Percentiles rank a stretch among this genome's conserved stretches.
Conservation (phyloP, 2,888 invertebrate genomes). For the Hypselothyrea guttata region DNA sequence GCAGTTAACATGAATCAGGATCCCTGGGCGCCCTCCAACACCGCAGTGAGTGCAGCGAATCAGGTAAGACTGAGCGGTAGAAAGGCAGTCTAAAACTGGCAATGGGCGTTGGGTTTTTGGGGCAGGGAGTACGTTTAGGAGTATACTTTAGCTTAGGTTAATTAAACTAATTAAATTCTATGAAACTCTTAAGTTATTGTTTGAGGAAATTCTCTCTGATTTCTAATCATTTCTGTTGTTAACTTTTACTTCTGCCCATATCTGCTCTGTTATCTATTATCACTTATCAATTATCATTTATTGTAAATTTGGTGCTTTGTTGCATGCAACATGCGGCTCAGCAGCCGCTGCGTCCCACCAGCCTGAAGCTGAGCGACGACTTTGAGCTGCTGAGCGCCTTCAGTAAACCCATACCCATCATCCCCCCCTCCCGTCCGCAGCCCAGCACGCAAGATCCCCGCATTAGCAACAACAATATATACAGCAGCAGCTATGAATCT, state of each 20-base stretch:
- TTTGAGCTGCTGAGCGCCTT: slow-evolving; percentile 54
- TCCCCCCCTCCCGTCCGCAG: slow-evolving; percentile 54
- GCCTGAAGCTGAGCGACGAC: slow-evolving; percentile 58
- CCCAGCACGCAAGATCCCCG: slow-evolving; percentile 27
- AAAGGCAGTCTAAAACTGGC: too few species aligned
- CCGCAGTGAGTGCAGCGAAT: slow-evolving; percentile 72
- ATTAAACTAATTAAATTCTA: background rate
- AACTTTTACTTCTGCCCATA: slow-evolving; percentile 24
- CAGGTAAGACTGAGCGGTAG: too few species aligned
- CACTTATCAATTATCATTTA: slow-evolving; percentile 25
- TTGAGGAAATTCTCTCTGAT: slow-evolving; percentile 34
- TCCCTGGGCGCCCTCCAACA: slow-evolving; percentile 82
- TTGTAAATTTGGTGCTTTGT: slow-evolving; percentile 47
- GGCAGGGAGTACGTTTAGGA: slow-evolving; percentile 19
- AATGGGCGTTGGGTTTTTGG: background rate
- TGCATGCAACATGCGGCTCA: slow-evolving; percentile 56
- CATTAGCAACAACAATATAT: slow-evolving; percentile 29
- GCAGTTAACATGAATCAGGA: slow-evolving; percentile 82
- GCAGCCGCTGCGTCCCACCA: slow-evolving; percentile 57
- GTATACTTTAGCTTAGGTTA: slow-evolving; percentile 8
- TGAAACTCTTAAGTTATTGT: slow-evolving; percentile 11
- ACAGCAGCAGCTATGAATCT: slow-evolving; percentile 19
- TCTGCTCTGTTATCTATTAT: slow-evolving; percentile 45
- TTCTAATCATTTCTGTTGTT: slow-evolving; percentile 44
- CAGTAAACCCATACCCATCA: slow-evolving; percentile 51